phyloP scores from a whole-genome alignment of 2,888 invertebrate species.

The Neelides folsomi region DNA sequence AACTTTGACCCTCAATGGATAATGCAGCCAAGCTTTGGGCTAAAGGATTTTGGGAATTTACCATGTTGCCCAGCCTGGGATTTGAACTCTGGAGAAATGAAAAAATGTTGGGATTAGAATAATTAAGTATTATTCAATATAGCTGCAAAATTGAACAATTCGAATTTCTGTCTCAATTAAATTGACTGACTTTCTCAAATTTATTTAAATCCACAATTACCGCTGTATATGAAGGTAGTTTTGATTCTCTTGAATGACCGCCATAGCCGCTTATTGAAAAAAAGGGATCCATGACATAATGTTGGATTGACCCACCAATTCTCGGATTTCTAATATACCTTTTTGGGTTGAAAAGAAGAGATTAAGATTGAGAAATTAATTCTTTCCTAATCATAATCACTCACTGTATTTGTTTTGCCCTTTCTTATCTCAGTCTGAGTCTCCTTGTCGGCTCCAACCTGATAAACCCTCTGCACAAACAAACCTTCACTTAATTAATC shows the following conservation, averaged over 20 bases:
- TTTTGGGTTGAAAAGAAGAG: too few species aligned
- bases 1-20: constrained; percentile 7
- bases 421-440: too few species aligned
- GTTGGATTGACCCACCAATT: not conserved
- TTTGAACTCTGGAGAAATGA: too few species aligned
- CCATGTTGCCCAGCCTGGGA: too few species aligned
- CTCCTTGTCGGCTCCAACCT: too few species aligned
- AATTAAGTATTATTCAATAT: not conserved
- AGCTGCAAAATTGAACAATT: not conserved
- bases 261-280: constrained; percentile 14
- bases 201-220: constrained; percentile 2
- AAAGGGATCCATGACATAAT: constrained; percentile 13
- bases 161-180: not conserved
- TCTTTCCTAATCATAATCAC: too few species aligned
- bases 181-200: not conserved
- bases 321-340: constrained; percentile 2
- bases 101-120: too few species aligned
- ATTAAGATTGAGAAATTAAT: too few species aligned
- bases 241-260: constrained; percentile 13
- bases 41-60: constrained; percentile 7
- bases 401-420: too few species aligned
- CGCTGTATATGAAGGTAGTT: constrained; percentile 12
- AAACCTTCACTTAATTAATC: too few species aligned
- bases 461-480: too few species aligned
- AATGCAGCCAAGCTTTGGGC: constrained; percentile 13